Conservation (phyloP, 1,140 invertebrate species). For the Homalodisca vitripennis region DNA sequence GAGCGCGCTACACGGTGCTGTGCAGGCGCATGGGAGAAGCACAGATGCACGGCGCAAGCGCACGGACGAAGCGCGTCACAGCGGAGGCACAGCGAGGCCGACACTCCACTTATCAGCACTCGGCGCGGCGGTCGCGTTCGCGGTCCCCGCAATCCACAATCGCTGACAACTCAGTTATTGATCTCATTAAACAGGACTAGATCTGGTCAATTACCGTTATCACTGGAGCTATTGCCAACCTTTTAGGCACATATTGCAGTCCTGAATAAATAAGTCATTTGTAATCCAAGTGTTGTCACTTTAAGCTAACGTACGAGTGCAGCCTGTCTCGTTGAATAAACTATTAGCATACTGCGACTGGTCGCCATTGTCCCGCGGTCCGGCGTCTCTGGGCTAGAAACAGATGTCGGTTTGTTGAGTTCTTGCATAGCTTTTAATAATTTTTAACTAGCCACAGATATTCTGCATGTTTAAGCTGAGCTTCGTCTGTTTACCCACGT, state of each 20-base stretch:
- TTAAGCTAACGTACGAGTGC: neutral
- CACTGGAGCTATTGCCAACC: conserved; percentile 22
- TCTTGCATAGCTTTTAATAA: too few species aligned
- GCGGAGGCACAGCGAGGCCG: neutral
- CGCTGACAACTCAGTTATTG: conserved; percentile 22
- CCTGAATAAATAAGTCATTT: conserved; percentile 24
- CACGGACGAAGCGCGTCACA: too few species aligned
- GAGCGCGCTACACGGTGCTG: too few species aligned
- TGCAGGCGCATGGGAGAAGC: too few species aligned
- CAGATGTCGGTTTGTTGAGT: too few species aligned
- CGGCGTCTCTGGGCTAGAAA: too few species aligned
- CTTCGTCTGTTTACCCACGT: too few species aligned
- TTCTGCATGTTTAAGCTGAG: too few species aligned
- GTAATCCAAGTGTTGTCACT: conserved; percentile 16
- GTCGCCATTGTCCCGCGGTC: neutral
- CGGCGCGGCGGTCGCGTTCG: neutral
- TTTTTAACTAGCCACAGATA: too few species aligned
- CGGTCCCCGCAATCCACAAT: neutral
- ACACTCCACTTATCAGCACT: neutral
- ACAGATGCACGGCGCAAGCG: too few species aligned
- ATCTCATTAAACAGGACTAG: conserved; percentile 20
- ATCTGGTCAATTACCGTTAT: conserved; percentile 20
- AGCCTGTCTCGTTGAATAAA: neutral
- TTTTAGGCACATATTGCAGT: conserved; percentile 14
- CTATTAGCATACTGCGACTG: neutral